A percentile compares a stretch with the other conserved stretches of the same genome.
These are phyloP conservation scores for Linnaemya vulpina DNA, from an alignment of 2,888 invertebrate species.

Conservation along the genomic window DNA sequence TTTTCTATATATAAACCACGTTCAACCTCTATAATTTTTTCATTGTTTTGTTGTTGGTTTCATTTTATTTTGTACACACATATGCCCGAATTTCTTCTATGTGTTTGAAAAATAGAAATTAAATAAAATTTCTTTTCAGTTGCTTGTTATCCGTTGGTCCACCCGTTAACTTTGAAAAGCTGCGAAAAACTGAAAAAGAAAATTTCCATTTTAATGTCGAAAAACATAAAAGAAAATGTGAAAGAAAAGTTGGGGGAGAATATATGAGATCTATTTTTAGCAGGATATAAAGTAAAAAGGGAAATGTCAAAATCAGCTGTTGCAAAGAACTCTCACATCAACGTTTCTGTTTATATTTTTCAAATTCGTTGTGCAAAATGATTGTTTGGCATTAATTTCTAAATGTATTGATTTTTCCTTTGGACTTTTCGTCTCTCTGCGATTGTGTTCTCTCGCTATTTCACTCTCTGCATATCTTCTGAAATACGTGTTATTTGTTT, in stretches of 20 bases:
- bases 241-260: conserved; percentile 47
- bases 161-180: conserved; percentile 79
- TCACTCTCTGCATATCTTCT: background rate
- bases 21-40: conserved; percentile 67
- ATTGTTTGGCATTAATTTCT: conserved; percentile 20
- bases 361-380: conserved; percentile 3
- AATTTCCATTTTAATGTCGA: conserved; percentile 31
- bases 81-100: conserved; percentile 71
- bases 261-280: conserved; percentile 60
- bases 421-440: background rate
- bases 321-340: conserved; percentile 7
- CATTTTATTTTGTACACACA: conserved; percentile 71
- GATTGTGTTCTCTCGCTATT: background rate
- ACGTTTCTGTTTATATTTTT: conserved; percentile 47
- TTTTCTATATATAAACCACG: conserved; percentile 80
- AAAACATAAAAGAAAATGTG: conserved; percentile 19
- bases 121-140: background rate
- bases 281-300: conserved; percentile 30
- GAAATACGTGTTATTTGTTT: conserved; percentile 42
- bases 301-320: conserved; percentile 70
- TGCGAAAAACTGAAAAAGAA: conserved; percentile 76
- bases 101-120: background rate
- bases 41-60: conserved; percentile 52
- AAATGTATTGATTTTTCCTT: conserved; percentile 64
- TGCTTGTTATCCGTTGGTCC: conserved; percentile 67